Percentiles rank a stretch among this genome's conserved stretches.
These are phyloP conservation scores for Columba guinea DNA, from an alignment of 2,797 vertebrate genomes.

Conservation along the genomic window DNA sequence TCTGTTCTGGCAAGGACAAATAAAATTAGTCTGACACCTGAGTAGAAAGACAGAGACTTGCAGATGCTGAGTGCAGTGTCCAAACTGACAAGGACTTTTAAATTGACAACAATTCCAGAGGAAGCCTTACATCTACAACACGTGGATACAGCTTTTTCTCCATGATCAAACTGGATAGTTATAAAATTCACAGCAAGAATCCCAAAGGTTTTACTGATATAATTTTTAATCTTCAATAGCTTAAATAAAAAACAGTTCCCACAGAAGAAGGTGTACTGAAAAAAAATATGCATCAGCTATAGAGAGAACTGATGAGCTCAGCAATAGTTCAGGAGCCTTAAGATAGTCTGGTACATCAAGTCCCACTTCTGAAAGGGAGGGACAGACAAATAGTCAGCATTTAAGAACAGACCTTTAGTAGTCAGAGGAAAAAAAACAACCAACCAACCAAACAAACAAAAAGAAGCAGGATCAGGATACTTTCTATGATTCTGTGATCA, in stretches of 20 bases:
- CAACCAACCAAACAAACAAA: no score
- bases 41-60: neutral
- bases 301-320: neutral
- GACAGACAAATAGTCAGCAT: neutral
- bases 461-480: neutral
- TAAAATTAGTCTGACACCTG: neutral
- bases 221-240: neutral
- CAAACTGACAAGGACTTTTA: neutral
- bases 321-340: neutral
- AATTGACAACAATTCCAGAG: neutral
- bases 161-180: neutral
- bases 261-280: neutral
- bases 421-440: neutral
- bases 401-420: neutral
- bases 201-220: neutral
- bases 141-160: neutral
- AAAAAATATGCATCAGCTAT: neutral
- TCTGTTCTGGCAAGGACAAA: constrained; percentile 19
- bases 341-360: neutral
- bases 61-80: neutral
- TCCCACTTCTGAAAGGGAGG: neutral
- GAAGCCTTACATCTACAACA: neutral
- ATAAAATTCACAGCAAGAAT: neutral
- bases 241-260: neutral
- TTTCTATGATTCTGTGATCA: neutral